Evolutionary conservation across 2,113 vertebrate genomes (phyloP), one percentile per base, ranked within the genome.

Genomic region (Rattus norvegicus): DNA sequence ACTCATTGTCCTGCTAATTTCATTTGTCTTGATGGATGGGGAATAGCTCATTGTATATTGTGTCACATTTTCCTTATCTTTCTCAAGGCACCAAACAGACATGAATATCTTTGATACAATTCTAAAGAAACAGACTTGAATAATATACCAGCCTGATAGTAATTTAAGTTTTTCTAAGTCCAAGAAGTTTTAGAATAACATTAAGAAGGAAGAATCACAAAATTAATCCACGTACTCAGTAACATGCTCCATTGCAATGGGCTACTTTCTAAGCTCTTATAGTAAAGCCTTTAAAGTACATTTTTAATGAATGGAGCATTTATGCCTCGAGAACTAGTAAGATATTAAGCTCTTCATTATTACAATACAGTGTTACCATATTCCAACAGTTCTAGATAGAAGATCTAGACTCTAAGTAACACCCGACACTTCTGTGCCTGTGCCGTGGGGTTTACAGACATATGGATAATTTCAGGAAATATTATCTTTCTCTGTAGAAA

Each of bases 101-200:
- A 88, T 73, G 28, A 39, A 26, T n/a, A 67, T 89, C 49, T 95
- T 84, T 85, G 69, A 77, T 93, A 95, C 56, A 89, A 5, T 93
- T 94, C 28, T 86, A 52, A 93, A 95, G 75, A 93, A 97, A 75
- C 30, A 93, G 20, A 87, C 61, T 22, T 91, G 1, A 61, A 75
- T 76, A 63, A 83, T 86, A 26, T 87, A 14, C 49, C 6, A 75
- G 24, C 0, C 11, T 95, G 6, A n/a, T 90, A 24, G 16, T 77
- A 94, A 86, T 47, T 63, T 85, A 88, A 93, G 13, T 76, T 22
- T 84, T 92, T 36, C 43, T 72, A 90, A 97, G 28, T 30, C 19
- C 9, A 56, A 33, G 22, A 90, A 95, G 94, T 69, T 59, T 87
- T 76, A 90, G 52, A 87, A 94, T 87, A 87, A 84, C 14, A 47